Evolutionary conservation across 2,888 invertebrate species (phyloP).

Genomic region (Camptogramma bilineatum): DNA sequence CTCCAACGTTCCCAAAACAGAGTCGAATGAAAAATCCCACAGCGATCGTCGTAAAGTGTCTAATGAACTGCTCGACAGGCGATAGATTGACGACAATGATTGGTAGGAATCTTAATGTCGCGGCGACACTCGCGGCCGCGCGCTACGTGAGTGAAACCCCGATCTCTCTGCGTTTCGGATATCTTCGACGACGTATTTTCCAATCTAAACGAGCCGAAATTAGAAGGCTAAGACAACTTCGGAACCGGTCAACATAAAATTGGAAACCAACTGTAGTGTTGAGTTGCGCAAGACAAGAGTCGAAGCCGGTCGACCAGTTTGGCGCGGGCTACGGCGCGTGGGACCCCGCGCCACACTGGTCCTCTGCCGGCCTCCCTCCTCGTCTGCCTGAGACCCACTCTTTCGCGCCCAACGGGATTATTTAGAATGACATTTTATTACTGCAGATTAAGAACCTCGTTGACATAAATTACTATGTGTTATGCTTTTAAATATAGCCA

Average conservation of each 20-base stretch:
- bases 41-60: slow-evolving; percentile 50
- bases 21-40: slow-evolving; percentile 42
- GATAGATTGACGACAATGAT: slow-evolving; percentile 49
- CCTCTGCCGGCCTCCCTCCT: slow-evolving; percentile 37
- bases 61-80: slow-evolving; percentile 52
- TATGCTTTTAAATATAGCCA: slow-evolving; percentile 59
- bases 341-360: slow-evolving; percentile 65
- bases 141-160: slow-evolving; percentile 53
- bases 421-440: slow-evolving; percentile 72
- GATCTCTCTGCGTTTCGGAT: slow-evolving; percentile 38
- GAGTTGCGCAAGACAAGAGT: slow-evolving; percentile 76
- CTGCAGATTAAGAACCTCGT: slow-evolving; percentile 76
- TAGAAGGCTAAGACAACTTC: slow-evolving; percentile 83
- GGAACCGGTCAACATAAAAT: slow-evolving; percentile 86
- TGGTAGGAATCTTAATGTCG: slow-evolving; percentile 50
- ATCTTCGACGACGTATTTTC: slow-evolving; percentile 74
- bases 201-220: slow-evolving; percentile 84
- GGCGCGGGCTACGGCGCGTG: slow-evolving; percentile 72
- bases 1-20: slow-evolving; percentile 31
- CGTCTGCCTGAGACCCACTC: slow-evolving; percentile 35
- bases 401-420: slow-evolving; percentile 55
- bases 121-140: slow-evolving; percentile 36
- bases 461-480: slow-evolving; percentile 74
- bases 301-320: slow-evolving; percentile 76
- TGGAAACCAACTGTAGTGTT: slow-evolving; percentile 83